Evolutionary conservation across 2,797 vertebrate genomes (phyloP).

Genomic region (Typhlichthys eigenmanni): DNA sequence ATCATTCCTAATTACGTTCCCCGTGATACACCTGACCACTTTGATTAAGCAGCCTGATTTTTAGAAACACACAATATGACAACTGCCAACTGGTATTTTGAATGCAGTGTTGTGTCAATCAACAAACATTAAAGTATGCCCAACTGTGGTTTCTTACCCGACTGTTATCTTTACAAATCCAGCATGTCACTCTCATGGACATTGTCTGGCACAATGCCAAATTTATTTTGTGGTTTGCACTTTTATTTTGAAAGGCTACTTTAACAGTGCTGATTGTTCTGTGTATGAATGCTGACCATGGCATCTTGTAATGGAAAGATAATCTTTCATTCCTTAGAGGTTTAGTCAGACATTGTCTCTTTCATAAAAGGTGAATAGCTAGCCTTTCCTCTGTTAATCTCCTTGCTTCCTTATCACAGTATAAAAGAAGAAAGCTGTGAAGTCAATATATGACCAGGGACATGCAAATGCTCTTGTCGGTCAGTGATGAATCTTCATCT

Average conservation of each 20-base stretch:
- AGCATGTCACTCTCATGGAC: slow-evolving; percentile 5
- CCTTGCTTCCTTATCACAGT: background rate
- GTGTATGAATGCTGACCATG: background rate
- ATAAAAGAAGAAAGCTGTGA: background rate
- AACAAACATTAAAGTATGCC: slow-evolving; percentile 10
- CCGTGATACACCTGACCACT: slow-evolving; percentile 4
- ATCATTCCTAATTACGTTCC: slow-evolving; percentile 23
- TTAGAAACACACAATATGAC: slow-evolving; percentile 28
- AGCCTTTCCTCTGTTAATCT: background rate
- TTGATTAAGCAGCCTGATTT: slow-evolving; percentile 16
- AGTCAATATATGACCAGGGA: background rate
- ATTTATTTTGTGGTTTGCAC: background rate
- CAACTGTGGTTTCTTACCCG: slow-evolving; percentile 27
- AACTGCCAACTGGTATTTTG: slow-evolving; percentile 30
- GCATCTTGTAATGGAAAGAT: background rate
- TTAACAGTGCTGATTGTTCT: background rate
- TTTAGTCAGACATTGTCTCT: background rate
- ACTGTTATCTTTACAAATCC: slow-evolving; percentile 18
- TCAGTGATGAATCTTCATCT: background rate
- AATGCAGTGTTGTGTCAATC: slow-evolving; percentile 32
- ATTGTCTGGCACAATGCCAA: background rate
- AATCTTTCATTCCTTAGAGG: background rate
- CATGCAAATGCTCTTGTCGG: background rate
- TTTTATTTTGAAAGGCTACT: background rate
- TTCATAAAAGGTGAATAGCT: background rate